A percentile compares a stretch with the other conserved stretches of the same genome.
Conservation (phyloP, 2,888 invertebrate species). For the Lycia hirtaria region DNA sequence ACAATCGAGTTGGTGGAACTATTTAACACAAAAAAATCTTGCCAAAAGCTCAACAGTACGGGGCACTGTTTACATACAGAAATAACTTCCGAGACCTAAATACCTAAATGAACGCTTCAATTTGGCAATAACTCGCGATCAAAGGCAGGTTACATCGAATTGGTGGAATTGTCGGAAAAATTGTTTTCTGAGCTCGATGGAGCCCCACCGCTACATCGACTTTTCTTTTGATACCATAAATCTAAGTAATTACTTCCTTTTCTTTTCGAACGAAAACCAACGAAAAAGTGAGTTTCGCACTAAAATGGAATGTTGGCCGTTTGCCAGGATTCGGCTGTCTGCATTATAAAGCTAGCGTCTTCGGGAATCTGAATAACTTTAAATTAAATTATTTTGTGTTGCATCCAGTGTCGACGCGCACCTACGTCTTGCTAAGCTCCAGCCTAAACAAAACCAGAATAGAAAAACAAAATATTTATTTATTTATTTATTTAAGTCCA, state of each 20-base stretch:
- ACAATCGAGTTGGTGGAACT: too few species aligned
- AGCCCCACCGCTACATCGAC: slow-evolving; percentile 44
- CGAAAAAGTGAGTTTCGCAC: slow-evolving; percentile 69
- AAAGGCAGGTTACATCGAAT: slow-evolving; percentile 33
- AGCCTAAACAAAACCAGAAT: slow-evolving; percentile 11
- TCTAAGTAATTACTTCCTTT: slow-evolving; percentile 79
- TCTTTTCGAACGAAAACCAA: slow-evolving; percentile 58
- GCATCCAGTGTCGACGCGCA: slow-evolving; percentile 18
- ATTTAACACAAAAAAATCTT: slow-evolving; percentile 3
- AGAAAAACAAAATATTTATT: slow-evolving; percentile 21
- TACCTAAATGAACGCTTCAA: slow-evolving; percentile 12
- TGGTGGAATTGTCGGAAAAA: slow-evolving; percentile 38
- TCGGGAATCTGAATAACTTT: slow-evolving; percentile 21
- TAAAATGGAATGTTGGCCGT: slow-evolving; percentile 66
- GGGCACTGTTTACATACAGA: slow-evolving; percentile 12
- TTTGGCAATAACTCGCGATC: slow-evolving; percentile 24
- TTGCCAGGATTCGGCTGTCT: slow-evolving; percentile 63
- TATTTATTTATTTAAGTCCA: too few species aligned
- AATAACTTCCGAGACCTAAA: slow-evolving; percentile 21
- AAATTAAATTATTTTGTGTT: slow-evolving; percentile 36
- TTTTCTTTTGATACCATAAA: slow-evolving; percentile 71
- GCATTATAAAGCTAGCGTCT: slow-evolving; percentile 53
- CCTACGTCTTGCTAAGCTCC: slow-evolving; percentile 22
- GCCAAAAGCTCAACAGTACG: slow-evolving; percentile 11
- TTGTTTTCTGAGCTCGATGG: slow-evolving; percentile 38